A percentile compares a stretch with the other conserved stretches of the same genome.
Conservation (phyloP, 2,113 vertebrate genomes). For the Vireo altiloquus region DNA sequence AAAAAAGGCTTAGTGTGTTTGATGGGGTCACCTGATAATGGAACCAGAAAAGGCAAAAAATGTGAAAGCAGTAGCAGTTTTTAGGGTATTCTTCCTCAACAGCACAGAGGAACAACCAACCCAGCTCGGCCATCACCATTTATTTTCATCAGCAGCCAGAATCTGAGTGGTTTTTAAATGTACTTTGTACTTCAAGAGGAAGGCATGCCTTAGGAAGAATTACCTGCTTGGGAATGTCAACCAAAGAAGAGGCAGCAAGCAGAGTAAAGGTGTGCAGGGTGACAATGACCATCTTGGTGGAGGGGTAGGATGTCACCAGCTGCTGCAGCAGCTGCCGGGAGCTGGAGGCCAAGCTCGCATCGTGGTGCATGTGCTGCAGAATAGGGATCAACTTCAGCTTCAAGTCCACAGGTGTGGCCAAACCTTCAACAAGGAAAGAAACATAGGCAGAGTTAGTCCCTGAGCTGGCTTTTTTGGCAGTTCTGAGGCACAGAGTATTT, state of each 20-base stretch:
- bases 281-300: slow-evolving; percentile 94
- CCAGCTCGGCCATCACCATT: fast-evolving
- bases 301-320: slow-evolving; percentile 91
- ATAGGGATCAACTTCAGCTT: slow-evolving; percentile 96
- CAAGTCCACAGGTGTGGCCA: slow-evolving; percentile 94
- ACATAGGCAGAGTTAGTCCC: neutral
- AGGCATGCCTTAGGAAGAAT: neutral
- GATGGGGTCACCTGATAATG: neutral
- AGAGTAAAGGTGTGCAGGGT: slow-evolving; percentile 95
- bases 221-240: slow-evolving; percentile 97
- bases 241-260: slow-evolving; percentile 91
- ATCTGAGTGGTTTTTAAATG: neutral
- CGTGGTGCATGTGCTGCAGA: slow-evolving; percentile 97
- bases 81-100: neutral
- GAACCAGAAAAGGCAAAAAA: neutral
- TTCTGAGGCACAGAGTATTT: neutral
- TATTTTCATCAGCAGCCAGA: neutral
- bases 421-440: slow-evolving; percentile 65
- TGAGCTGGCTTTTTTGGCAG: neutral
- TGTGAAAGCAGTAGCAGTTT: neutral
- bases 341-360: slow-evolving; percentile 90
- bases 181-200: neutral
- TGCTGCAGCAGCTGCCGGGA: slow-evolving; percentile 92
- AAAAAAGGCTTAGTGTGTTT: neutral
- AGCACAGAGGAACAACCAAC: neutral